A percentile compares a stretch with the other conserved stretches of the same genome.
Evolutionary conservation across 1,140 invertebrate genomes (phyloP).

Genomic region (Caenorhabditis brenneri): DNA sequence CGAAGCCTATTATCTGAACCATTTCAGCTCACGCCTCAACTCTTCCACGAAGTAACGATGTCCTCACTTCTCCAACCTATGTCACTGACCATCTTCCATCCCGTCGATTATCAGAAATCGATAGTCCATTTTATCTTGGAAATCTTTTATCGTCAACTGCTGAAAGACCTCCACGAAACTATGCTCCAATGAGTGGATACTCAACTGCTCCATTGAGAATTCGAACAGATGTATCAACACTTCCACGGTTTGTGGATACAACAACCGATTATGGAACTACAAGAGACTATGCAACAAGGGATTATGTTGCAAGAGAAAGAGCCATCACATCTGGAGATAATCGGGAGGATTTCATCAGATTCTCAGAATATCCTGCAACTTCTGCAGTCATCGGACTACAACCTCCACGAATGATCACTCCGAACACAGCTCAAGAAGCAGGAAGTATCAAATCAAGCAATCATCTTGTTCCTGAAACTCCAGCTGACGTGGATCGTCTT

Average conservation of each 20-base stretch:
- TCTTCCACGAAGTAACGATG: background rate
- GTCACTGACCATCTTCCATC: constrained; percentile 23
- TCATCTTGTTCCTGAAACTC: background rate
- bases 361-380: constrained; percentile 18
- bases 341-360: background rate
- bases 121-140: background rate
- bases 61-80: background rate
- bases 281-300: background rate
- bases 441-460: background rate
- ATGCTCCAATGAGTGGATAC: constrained; percentile 2
- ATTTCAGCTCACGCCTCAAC: background rate
- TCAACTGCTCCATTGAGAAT: constrained; percentile 22
- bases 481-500: constrained; percentile 10
- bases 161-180: background rate
- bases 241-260: constrained; percentile 16
- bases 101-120: constrained; percentile 9
- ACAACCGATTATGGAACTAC: background rate
- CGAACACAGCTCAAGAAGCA: background rate
- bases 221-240: constrained; percentile 7
- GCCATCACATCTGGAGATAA: background rate
- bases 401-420: background rate
- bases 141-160: background rate
- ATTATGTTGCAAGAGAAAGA: background rate
- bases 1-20: too few relatives aligned
- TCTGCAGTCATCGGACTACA: constrained; percentile 14